Evolutionary conservation across 64 coral and sea anemone species (phyloP).

Genomic region (Montipora cactus): DNA sequence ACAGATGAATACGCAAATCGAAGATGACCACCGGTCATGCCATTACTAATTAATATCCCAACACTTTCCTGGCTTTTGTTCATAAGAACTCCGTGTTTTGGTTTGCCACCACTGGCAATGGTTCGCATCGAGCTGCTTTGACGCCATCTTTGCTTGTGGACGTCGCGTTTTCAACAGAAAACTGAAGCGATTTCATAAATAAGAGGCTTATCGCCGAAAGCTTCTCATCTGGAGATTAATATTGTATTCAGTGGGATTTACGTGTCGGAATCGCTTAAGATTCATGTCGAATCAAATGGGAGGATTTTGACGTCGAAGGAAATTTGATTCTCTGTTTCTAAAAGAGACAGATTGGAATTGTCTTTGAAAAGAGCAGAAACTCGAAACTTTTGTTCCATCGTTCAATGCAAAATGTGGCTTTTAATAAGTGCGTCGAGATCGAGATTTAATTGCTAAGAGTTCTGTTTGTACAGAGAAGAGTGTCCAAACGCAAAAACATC

Average conservation of each 20-base stretch:
- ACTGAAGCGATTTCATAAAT: neutral
- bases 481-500: neutral
- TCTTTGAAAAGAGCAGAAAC: slow-evolving; percentile 1
- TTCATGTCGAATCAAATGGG: neutral
- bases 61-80: neutral
- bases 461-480: slow-evolving; percentile 27
- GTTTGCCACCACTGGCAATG: neutral
- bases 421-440: slow-evolving; percentile 19
- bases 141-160: slow-evolving; percentile 25
- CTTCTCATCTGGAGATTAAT: slow-evolving; percentile 9
- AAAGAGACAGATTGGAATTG: slow-evolving; percentile 47
- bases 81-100: neutral
- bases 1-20: neutral
- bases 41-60: slow-evolving; percentile 60
- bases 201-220: slow-evolving; percentile 22
- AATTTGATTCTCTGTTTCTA: slow-evolving; percentile 41
- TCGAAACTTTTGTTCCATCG: neutral
- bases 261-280: neutral
- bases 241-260: neutral
- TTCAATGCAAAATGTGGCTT: slow-evolving; percentile 2
- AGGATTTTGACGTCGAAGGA: slow-evolving; percentile 30
- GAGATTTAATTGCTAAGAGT: slow-evolving; percentile 18
- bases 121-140: neutral
- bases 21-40: slow-evolving; percentile 14
- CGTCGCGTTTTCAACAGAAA: neutral